Evolutionary conservation across 2,888 invertebrate genomes (phyloP), one percentile per base, ranked within the genome.

Genomic region (Drosophila anomelani): DNA sequence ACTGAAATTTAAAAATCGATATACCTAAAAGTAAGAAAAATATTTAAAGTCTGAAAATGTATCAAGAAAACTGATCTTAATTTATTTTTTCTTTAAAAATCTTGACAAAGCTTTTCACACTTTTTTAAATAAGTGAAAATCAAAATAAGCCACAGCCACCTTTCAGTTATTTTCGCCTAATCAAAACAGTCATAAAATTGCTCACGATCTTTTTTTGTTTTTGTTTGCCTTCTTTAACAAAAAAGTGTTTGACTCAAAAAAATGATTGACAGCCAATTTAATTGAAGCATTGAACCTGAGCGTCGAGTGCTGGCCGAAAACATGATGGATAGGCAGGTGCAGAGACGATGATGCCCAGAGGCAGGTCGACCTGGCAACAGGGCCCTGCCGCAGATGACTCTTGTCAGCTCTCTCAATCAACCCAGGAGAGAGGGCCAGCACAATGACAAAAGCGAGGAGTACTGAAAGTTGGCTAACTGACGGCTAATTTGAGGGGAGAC

Each of bases 251-350:
- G 41, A 61, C 57, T 36, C 66, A 6, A n/a, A 58, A 66, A 75
- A 75, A 63, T 84, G 84, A 84, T 84, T 84, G 84, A 84, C 84
- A 86, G 87, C 60, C 57, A 74, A 75, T 80, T 84, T 84, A 84
- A 86, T 84, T 84, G 87, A 84, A 80, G 84, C 80, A 77, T 75
- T 82, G 87, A 86, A 81, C 78, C 80, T 81, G 64, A 51, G 59
- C 47, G 60, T 23, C 29, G 53, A 38, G 57, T 43, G 54, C 54
- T 54, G 54, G 68, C 53, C 47, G 15, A 70, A 69, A 67, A 56
- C 60, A 44, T 44, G 64, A 69, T 58, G 69, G 41, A 44, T 58
- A 59, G 41, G 39, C 36, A 36, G 39, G 38, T 38, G 44, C 17
- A 20, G 13, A 15, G 34, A 51, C 26, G 1, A 47, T 17, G 63